phyloP scores from a whole-genome alignment of 2,888 invertebrate genomes.

The Augochlorella aurata region DNA sequence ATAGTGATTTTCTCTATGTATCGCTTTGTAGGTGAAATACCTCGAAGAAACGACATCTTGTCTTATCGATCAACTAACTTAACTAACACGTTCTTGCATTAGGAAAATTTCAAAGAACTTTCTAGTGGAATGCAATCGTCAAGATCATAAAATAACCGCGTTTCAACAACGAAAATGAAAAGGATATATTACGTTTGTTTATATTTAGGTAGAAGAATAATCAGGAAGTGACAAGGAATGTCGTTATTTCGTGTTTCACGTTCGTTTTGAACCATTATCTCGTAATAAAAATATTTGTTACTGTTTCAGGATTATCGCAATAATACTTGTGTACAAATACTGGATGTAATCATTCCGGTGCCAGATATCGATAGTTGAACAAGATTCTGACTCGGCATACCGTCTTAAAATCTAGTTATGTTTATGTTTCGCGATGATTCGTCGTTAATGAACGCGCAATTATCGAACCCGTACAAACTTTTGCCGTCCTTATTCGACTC shows the following conservation, averaged over 20 bases:
- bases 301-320: slow-evolving; percentile 18
- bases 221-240: no score
- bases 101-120: slow-evolving; percentile 7
- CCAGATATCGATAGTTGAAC: neutral
- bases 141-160: neutral
- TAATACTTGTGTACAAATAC: slow-evolving; percentile 46
- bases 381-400: neutral
- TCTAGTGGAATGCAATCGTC: slow-evolving; percentile 30
- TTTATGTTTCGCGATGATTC: slow-evolving; percentile 38
- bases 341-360: slow-evolving; percentile 10
- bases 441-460: slow-evolving; percentile 61
- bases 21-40: neutral
- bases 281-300: neutral
- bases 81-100: slow-evolving; percentile 22
- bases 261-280: slow-evolving; percentile 5
- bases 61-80: slow-evolving; percentile 14
- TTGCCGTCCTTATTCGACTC: slow-evolving; percentile 7
- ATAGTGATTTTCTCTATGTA: slow-evolving; percentile 7
- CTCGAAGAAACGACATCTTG: neutral
- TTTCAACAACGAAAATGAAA: slow-evolving; percentile 7
- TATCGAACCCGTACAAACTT: slow-evolving; percentile 56
- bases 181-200: neutral
- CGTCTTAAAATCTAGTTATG: slow-evolving; percentile 54
- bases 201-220: no score
- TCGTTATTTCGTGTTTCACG: slow-evolving; percentile 1